Conservation (phyloP, 2,797 vertebrate genomes). For the Bradypodion ventrale region DNA sequence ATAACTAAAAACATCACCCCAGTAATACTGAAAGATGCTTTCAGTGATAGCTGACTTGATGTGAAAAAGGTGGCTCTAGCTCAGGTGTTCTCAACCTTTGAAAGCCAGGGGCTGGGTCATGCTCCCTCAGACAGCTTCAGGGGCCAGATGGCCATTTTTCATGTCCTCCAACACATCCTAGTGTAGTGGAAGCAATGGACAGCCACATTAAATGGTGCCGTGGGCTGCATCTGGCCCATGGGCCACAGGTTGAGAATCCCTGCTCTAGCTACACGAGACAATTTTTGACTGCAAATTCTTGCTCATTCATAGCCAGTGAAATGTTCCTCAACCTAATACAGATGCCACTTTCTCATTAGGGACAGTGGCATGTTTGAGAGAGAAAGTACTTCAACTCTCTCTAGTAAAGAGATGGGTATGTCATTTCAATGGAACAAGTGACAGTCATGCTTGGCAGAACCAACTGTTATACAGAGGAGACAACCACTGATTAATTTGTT, state of each 20-base stretch:
- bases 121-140: too few species aligned
- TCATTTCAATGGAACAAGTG: constrained; percentile 22
- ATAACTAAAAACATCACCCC: constrained; percentile 1
- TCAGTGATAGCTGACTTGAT: not conserved
- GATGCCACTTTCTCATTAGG: not conserved
- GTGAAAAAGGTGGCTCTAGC: constrained; percentile 10
- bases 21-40: not conserved
- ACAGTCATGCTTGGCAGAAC: constrained; percentile 47
- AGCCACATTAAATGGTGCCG: too few species aligned
- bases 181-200: too few species aligned
- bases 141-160: too few species aligned
- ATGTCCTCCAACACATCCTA: too few species aligned
- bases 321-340: not conserved
- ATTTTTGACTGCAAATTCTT: constrained; percentile 5
- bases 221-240: too few species aligned
- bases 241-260: too few species aligned
- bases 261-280: not conserved
- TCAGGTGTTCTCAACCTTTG: too few species aligned
- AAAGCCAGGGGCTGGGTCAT: too few species aligned
- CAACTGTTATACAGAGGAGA: constrained; percentile 43
- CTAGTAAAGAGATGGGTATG: constrained; percentile 39
- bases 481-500: constrained; percentile 60
- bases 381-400: constrained; percentile 1
- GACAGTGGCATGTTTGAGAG: constrained; percentile 10
- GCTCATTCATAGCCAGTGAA: not conserved